A percentile compares a stretch with the other conserved stretches of the same genome.
Conservation (phyloP, 2,113 vertebrate genomes). For the Mus spicilegus region DNA sequence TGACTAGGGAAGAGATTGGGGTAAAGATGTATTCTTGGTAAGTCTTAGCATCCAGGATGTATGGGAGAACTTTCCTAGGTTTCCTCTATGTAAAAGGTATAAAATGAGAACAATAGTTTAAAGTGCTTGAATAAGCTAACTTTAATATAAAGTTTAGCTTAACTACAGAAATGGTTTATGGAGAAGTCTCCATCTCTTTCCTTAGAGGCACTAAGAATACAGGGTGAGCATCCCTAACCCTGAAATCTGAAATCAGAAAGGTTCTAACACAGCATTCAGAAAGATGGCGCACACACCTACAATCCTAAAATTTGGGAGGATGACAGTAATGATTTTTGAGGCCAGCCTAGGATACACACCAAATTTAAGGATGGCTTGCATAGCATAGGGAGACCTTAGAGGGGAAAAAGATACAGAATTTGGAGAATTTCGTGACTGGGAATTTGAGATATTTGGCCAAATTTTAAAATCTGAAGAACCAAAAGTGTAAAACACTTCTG, state of each 20-base stretch:
- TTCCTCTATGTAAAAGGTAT: neutral
- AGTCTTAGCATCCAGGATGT: neutral
- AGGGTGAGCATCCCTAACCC: neutral
- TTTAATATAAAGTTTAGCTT: neutral
- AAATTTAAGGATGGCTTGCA: neutral
- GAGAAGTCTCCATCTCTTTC: neutral
- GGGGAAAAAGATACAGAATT: neutral
- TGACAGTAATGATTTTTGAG: neutral
- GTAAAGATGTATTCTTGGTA: neutral
- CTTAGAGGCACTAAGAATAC: neutral
- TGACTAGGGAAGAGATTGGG: neutral
- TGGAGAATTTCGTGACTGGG: neutral
- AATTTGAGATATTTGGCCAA: neutral
- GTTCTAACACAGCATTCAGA: neutral
- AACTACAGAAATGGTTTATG: slow-evolving; percentile 23
- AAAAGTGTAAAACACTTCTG: neutral
- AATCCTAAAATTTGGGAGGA: neutral
- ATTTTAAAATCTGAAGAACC: neutral
- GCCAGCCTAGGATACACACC: neutral
- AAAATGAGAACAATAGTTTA: slow-evolving; percentile 15
- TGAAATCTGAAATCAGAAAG: neutral
- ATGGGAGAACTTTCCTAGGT: slow-evolving; percentile 27
- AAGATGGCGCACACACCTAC: neutral
- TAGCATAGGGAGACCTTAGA: neutral
- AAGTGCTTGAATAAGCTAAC: slow-evolving; percentile 41